phyloP scores from a whole-genome alignment of 2,113 vertebrate species.

The Tautogolabrus adspersus region DNA sequence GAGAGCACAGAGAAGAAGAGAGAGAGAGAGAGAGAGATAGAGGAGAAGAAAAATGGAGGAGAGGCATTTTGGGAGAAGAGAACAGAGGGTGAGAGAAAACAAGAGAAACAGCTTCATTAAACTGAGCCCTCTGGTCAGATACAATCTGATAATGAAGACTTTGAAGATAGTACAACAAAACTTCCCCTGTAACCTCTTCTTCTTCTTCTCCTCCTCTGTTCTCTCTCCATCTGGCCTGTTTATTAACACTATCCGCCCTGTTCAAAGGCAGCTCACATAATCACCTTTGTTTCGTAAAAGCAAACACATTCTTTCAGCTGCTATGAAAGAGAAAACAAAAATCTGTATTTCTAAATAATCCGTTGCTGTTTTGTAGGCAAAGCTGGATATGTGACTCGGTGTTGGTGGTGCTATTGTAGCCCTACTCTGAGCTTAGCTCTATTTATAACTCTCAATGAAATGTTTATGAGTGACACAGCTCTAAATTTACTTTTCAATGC shows the following conservation, averaged over 20 bases:
- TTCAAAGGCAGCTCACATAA: background rate
- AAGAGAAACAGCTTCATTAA: slow-evolving; percentile 70
- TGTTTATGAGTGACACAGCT: slow-evolving; percentile 10
- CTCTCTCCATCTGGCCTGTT: slow-evolving; percentile 16
- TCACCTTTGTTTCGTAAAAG: background rate
- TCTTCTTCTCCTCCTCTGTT: background rate
- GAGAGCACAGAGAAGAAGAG: slow-evolving; percentile 4
- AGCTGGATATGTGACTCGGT: slow-evolving; percentile 13
- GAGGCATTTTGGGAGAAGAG: slow-evolving; percentile 37
- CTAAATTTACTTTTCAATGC: slow-evolving; percentile 25
- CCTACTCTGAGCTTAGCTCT: slow-evolving; percentile 1
- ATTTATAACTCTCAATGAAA: slow-evolving; percentile 46
- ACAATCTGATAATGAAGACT: slow-evolving; percentile 42
- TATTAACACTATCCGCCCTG: slow-evolving; percentile 6
- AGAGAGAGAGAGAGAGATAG: slow-evolving; percentile 2
- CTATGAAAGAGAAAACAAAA: background rate
- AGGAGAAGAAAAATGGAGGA: background rate
- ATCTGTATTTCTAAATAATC: background rate
- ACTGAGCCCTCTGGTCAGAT: slow-evolving; percentile 69
- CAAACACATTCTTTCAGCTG: background rate
- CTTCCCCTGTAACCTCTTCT: slow-evolving; percentile 7
- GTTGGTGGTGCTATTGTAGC: background rate
- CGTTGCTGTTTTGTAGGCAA: background rate
- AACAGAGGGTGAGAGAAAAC: slow-evolving; percentile 45
- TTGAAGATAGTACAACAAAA: slow-evolving; percentile 57